Percentiles rank a stretch among this genome's conserved stretches.
These are phyloP conservation scores for Labroides dimidiatus DNA, from an alignment of 2,797 vertebrate species.

Conservation along the genomic window DNA sequence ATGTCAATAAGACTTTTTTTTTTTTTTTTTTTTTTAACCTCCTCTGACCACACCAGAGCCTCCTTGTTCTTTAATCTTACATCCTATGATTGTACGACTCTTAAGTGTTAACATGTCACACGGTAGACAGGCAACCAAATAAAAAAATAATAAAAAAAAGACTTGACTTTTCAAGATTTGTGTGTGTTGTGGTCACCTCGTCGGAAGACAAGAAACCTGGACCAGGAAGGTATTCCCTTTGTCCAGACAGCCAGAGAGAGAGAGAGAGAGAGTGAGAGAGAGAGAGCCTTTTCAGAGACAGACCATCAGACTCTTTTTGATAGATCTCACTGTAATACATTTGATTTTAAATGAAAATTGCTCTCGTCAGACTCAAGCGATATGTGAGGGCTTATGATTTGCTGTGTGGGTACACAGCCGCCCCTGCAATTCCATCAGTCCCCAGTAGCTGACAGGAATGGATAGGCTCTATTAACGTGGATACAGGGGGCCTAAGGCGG, in stretches of 20 bases:
- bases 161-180: conserved; percentile 32
- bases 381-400: conserved; percentile 75
- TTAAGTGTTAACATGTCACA: too few relatives aligned
- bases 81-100: too few relatives aligned
- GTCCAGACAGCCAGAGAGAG: conserved; percentile 13
- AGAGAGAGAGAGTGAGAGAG: conserved; percentile 20
- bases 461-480: conserved; percentile 87
- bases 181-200: conserved; percentile 25
- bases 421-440: conserved; percentile 83
- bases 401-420: conserved; percentile 77
- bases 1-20: too few relatives aligned
- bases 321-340: conserved; percentile 69
- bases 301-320: conserved; percentile 56
- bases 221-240: conserved; percentile 38
- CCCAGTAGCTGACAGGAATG: conserved; percentile 87
- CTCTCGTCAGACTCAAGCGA: conserved; percentile 67
- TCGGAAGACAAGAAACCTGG: conserved; percentile 67
- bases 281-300: conserved; percentile 34
- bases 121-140: too few relatives aligned
- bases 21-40: too few relatives aligned
- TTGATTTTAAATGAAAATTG: conserved; percentile 77
- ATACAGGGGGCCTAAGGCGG: conserved; percentile 80
- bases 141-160: too few relatives aligned
- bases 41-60: too few relatives aligned
- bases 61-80: too few relatives aligned